Base-by-base conservation (phyloP, 2,797 vertebrate species). In the Zalophus californianus region DNA sequence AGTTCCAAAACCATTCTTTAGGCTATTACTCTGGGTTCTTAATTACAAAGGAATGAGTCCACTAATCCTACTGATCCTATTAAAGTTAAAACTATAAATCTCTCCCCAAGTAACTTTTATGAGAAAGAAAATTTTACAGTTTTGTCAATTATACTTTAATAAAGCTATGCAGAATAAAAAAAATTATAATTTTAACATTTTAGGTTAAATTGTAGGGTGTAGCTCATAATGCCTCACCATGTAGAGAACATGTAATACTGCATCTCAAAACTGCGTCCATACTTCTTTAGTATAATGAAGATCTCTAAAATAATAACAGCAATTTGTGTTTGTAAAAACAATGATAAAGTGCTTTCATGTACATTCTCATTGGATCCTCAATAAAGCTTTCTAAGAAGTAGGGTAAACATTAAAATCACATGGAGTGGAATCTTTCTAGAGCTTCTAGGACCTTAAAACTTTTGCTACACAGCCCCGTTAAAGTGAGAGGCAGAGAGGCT, bases 181-280 rank as follows among this genome's bases (percentile, higher is more conserved):
- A 62, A 90, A 44, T 88, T 86, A 13, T 72, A 82, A 85, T 85
- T 70, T 95, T 95, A 44, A 86, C 35, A 94, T 86, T 94, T 91
- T 73, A 60, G 11, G 7, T 86, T 85, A 93, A 78, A 78, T 66
- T 86, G 29, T 73, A 86, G 35, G 12, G 64, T 73, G 27, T 18
- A 91, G 32, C 6, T 50, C 52, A 85, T 93, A 77, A 41, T 80
- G 50, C n/a, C 16, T 89, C 48, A 80, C 62, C 32, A 48, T 48
- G 14, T 82, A 82, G 25, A 88, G 73, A 94, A 41, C 23, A 54
- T 83, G 18, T 52, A 91, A 35, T 52, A 52, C 60, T 89, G 3
- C 18, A 38, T 94, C 52, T 84, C 54, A 86, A 66, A 89, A 75
- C 41, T 82, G 12, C 35, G n/a, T 50, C n/a, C 12, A 9, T 50